phyloP scores from a whole-genome alignment of 2,113 vertebrate species.

The Myiopsitta monachus region DNA sequence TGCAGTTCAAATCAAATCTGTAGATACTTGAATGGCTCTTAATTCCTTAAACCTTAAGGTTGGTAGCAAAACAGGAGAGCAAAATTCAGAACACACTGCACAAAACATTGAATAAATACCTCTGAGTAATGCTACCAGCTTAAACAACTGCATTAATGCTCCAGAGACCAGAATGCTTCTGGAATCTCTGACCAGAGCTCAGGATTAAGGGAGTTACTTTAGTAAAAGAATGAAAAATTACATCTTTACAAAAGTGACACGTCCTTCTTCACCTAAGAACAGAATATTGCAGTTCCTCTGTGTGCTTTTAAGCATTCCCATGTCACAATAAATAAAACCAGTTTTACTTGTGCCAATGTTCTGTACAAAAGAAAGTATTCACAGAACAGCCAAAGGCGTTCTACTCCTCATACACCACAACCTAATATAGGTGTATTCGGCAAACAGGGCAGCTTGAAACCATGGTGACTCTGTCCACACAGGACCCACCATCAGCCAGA shows the following conservation, averaged over 20 bases:
- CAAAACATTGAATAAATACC: conserved; percentile 62
- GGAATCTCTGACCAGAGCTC: neutral
- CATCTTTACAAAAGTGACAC: conserved; percentile 62
- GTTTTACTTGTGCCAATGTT: neutral
- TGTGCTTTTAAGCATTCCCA: conserved; percentile 58
- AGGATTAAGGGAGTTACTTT: conserved; percentile 12
- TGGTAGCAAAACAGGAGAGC: conserved; percentile 63
- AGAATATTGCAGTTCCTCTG: conserved; percentile 12
- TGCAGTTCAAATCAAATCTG: conserved; percentile 52
- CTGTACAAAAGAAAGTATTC: conserved; percentile 16
- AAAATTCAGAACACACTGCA: conserved; percentile 61
- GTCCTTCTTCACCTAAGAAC: conserved; percentile 22
- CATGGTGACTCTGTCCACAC: neutral
- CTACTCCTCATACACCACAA: conserved; percentile 33
- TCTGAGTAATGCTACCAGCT: conserved; percentile 50
- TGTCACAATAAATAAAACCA: conserved; percentile 56
- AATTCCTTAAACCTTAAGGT: conserved; percentile 56
- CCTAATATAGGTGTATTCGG: conserved; percentile 58
- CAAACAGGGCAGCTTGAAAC: neutral
- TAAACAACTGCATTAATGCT: conserved; percentile 13
- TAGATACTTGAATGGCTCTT: conserved; percentile 64
- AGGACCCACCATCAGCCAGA: conserved; percentile 33
- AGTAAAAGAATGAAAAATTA: conserved; percentile 54
- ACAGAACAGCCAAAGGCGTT: conserved; percentile 4
- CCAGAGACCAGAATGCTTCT: neutral